Percentiles rank a stretch among this genome's conserved stretches.
Evolutionary conservation across 2,113 vertebrate genomes (phyloP).

Genomic region (Syngnathus floridae): DNA sequence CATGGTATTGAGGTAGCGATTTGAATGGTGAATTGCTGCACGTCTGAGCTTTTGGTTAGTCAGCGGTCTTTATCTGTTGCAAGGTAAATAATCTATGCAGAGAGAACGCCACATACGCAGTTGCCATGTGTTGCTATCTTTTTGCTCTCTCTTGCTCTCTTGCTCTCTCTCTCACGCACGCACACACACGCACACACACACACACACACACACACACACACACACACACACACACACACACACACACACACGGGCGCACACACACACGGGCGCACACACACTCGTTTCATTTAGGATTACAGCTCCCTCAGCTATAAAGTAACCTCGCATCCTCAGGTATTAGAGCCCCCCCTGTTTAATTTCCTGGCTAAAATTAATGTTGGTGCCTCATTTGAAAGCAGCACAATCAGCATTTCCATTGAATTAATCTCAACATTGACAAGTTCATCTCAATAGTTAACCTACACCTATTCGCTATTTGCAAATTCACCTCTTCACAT

Average conservation of each 20-base stretch:
- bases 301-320: not conserved
- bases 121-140: not conserved
- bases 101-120: not conserved
- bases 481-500: too few species aligned
- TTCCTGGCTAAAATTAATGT: not conserved
- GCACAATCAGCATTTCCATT: not conserved
- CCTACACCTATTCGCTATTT: too few species aligned
- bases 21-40: not conserved
- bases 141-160: not conserved
- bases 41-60: not conserved
- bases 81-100: constrained; percentile 4
- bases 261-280: not conserved
- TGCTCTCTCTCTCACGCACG: too few species aligned
- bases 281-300: not conserved
- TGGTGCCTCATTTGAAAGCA: not conserved
- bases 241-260: not conserved
- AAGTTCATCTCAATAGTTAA: not conserved
- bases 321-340: not conserved
- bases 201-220: not conserved
- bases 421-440: not conserved
- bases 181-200: not conserved
- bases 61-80: not conserved
- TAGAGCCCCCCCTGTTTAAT: not conserved
- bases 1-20: constrained; percentile 21
- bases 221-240: not conserved